Evolutionary conservation across 2,888 invertebrate species (phyloP), one percentile per base, ranked within the genome.

Genomic region (Graphium colonna): DNA sequence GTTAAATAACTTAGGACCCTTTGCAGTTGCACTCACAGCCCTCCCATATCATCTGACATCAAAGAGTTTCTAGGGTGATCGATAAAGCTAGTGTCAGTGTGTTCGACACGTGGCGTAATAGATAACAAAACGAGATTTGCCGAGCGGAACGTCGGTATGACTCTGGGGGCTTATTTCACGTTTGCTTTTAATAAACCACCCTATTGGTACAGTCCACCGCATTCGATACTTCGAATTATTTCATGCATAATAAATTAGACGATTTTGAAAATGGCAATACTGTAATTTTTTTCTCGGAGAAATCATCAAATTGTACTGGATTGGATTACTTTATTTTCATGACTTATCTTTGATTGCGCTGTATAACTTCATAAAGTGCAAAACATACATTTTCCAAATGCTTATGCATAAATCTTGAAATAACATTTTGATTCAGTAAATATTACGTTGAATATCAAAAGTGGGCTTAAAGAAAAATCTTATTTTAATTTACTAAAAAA

Each of bases 41-140:
- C 60, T 38, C 69, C 62, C 73, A 73, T 74, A 75, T 77, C 44
- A 69, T 69, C 68, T 61, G 65, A 79, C 78, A 77, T 84, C 82
- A 85, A 84, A 84, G 82, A 81, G 78, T 78, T 76, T 59, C 63
- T 68, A 66, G 83, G 81, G 79, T 79, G 83, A 82, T 78, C 78
- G 82, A 85, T 83, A 82, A 79, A 70, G 65, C 71, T 65, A 59
- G 71, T 81, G 81, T 82, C 80, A 72, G 69, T 65, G 68, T 65
- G 53, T 61, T 56, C 42, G 79, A 63, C 86, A 84, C 85, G 86
- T 82, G 82, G 64, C 58, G 15, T 44, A 45, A 52, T 52, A 77
- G 83, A 83, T 82, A 82, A 77, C 69, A 64, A 55, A 59, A 51
- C 41, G 52, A 69, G 64, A 67, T 70, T 72, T 69, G 60, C 61